These are phyloP conservation scores for Siniperca knerii DNA, from an alignment of 2,113 vertebrate genomes.

Conservation along the genomic window DNA sequence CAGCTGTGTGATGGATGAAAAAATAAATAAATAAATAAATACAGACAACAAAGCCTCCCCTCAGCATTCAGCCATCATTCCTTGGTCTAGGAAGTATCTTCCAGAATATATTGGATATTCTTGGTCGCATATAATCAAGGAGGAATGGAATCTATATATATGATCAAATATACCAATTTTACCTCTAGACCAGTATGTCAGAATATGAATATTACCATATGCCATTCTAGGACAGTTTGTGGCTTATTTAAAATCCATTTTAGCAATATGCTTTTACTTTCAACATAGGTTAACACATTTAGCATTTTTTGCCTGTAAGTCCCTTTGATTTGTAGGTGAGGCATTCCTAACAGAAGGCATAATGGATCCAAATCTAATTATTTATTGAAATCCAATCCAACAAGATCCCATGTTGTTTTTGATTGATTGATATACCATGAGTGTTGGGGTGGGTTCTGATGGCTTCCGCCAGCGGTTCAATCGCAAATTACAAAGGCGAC, in stretches of 20 bases:
- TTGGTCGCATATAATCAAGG: neutral
- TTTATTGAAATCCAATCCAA: neutral
- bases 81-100: neutral
- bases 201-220: neutral
- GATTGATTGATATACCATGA: neutral
- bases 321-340: neutral
- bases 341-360: neutral
- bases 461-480: neutral
- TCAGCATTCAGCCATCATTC: neutral
- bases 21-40: neutral
- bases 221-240: neutral
- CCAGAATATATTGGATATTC: too few species aligned
- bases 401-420: neutral
- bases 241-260: slow-evolving; percentile 3
- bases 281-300: neutral
- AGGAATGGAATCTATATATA: neutral
- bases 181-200: neutral
- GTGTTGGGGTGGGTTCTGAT: neutral
- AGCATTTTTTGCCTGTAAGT: neutral
- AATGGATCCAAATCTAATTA: neutral
- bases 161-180: neutral
- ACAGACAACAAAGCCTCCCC: neutral
- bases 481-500: neutral
- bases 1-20: too few species aligned
- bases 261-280: neutral